Percentiles rank a stretch among this genome's conserved stretches.
phyloP scores from a whole-genome alignment of 2,888 invertebrate species.

The Drosophila neutralis region DNA sequence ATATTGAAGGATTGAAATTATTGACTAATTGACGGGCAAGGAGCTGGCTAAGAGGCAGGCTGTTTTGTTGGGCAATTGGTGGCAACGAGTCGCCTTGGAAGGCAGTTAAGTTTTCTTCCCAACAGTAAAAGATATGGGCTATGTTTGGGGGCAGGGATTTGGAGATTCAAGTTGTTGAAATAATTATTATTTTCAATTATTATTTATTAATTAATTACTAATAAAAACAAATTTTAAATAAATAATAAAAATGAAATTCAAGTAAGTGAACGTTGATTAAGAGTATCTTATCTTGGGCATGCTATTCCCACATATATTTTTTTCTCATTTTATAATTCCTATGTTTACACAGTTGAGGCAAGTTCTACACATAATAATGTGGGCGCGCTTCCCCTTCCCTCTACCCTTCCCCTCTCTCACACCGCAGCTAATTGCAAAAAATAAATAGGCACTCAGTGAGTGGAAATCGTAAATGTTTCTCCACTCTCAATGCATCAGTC shows the following conservation, averaged over 20 bases:
- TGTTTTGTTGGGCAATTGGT: background rate
- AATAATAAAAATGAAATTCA: background rate
- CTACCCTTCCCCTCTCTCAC: background rate
- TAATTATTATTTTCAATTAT: no score
- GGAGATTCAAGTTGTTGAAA: no score
- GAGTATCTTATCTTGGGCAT: background rate
- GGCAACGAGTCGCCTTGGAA: no score
- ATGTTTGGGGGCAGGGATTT: no score
- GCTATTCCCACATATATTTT: background rate
- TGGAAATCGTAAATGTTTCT: slow-evolving; percentile 6
- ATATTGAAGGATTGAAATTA: background rate
- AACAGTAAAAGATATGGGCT: no score
- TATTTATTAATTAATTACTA: no score
- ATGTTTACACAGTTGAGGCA: background rate
- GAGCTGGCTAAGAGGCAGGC: background rate
- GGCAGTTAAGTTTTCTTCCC: no score
- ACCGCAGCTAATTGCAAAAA: slow-evolving; percentile 25
- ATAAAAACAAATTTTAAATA: no score
- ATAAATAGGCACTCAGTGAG: slow-evolving; percentile 1
- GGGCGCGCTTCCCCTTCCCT: slow-evolving; percentile 1
- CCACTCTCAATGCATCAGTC: slow-evolving; percentile 18
- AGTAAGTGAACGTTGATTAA: background rate
- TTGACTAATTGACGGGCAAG: background rate
- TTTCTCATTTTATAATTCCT: background rate
- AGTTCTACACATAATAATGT: slow-evolving; percentile 7